Evolutionary conservation across 2,888 invertebrate genomes (phyloP).

Genomic region (Acanthosepion esculentum): DNA sequence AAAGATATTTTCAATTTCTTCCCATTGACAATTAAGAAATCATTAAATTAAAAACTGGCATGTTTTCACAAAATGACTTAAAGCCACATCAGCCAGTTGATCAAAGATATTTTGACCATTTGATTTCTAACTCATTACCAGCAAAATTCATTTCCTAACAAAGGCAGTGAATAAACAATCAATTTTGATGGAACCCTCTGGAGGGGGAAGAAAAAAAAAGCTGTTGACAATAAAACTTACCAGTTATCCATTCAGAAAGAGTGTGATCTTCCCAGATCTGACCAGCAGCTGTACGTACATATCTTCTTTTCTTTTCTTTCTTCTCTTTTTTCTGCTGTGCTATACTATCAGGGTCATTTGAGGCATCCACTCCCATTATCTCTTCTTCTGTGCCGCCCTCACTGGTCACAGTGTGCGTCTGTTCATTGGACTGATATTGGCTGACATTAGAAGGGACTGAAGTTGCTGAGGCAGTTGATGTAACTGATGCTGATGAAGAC

Average conservation of each 20-base stretch:
- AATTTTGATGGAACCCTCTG: too few relatives aligned
- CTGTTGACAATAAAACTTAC: conserved; percentile 73
- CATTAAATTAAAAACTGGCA: too few relatives aligned
- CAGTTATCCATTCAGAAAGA: conserved; percentile 94
- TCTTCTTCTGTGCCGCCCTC: conserved; percentile 15
- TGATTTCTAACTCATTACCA: not conserved
- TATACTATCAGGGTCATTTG: conserved; percentile 50
- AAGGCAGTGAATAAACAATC: not conserved
- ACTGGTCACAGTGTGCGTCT: not conserved
- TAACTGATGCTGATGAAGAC: not conserved
- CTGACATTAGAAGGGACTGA: not conserved
- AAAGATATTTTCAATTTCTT: too few relatives aligned
- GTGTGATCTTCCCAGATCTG: conserved; percentile 97
- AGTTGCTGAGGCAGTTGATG: not conserved
- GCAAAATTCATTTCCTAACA: not conserved
- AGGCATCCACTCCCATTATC: not conserved
- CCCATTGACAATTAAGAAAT: too few relatives aligned
- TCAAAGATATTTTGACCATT: too few relatives aligned
- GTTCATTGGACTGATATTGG: not conserved
- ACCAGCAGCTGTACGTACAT: conserved; percentile 93
- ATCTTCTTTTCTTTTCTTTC: conserved; percentile 82
- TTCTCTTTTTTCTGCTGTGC: conserved; percentile 74
- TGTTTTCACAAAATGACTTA: too few relatives aligned
- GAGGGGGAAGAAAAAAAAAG: too few relatives aligned
- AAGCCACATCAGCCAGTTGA: too few relatives aligned